Conservation (phyloP, 2,888 invertebrate species). For the Acrobasis repandana region DNA sequence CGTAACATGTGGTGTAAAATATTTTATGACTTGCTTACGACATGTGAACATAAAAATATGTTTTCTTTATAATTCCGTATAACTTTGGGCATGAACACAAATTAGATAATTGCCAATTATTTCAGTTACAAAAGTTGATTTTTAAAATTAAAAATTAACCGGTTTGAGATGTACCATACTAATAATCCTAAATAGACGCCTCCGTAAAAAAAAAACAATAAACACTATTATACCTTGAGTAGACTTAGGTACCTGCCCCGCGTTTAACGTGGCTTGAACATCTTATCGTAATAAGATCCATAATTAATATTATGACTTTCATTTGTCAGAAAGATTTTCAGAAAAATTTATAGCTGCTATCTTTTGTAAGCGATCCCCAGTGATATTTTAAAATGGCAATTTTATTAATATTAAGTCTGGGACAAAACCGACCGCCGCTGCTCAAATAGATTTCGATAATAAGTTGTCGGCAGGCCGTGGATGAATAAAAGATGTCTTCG, state of each 20-base stretch:
- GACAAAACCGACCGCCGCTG: slow-evolving; percentile 9
- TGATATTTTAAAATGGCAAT: slow-evolving; percentile 9
- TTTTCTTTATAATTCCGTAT: slow-evolving; percentile 1
- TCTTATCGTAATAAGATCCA: not conserved
- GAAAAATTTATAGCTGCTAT: not conserved
- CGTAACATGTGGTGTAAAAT: slow-evolving; percentile 11
- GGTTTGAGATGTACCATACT: no score
- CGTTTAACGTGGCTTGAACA: not conserved
- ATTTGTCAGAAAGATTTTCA: not conserved
- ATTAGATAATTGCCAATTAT: no score
- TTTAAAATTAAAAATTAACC: no score
- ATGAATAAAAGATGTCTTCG: slow-evolving; percentile 48
- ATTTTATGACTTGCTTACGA: slow-evolving; percentile 14
- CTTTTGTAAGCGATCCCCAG: not conserved
- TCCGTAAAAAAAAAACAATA: no score
- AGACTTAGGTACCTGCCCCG: no score
- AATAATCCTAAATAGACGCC: no score
- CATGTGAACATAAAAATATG: not conserved
- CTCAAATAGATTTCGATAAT: slow-evolving; percentile 37
- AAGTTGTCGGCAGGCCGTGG: slow-evolving; percentile 29
- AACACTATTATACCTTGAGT: no score
- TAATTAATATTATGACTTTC: not conserved
- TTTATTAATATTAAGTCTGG: slow-evolving; percentile 11
- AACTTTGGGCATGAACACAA: not conserved
- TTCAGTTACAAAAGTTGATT: no score